A percentile compares a stretch with the other conserved stretches of the same genome.
phyloP scores from a whole-genome alignment of 2,888 invertebrate species.

The Odontothrips loti region DNA sequence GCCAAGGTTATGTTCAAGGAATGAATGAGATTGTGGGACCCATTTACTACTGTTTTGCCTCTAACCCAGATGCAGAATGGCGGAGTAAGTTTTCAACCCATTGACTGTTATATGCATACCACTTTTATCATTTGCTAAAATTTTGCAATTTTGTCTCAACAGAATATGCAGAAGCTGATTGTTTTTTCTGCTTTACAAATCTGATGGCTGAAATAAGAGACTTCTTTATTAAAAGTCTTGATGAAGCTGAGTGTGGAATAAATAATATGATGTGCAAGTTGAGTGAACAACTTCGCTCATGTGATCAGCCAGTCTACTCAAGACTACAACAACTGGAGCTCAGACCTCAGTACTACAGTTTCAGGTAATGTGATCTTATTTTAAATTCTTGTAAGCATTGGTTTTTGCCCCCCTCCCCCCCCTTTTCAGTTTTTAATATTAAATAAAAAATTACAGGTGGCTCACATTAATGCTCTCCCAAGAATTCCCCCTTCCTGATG shows the following conservation, averaged over 20 bases:
- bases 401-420: no score
- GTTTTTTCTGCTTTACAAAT: slow-evolving; percentile 97
- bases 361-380: slow-evolving; percentile 56
- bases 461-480: slow-evolving; percentile 90
- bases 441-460: slow-evolving; percentile 64
- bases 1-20: slow-evolving; percentile 93
- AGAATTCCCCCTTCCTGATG: slow-evolving; percentile 96
- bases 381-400: background rate
- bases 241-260: slow-evolving; percentile 88
- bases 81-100: slow-evolving; percentile 57
- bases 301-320: slow-evolving; percentile 73
- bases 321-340: slow-evolving; percentile 78
- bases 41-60: slow-evolving; percentile 95
- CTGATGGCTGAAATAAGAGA: slow-evolving; percentile 97
- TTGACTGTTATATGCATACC: background rate
- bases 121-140: background rate
- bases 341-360: slow-evolving; percentile 93
- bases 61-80: slow-evolving; percentile 73
- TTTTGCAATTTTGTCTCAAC: slow-evolving; percentile 40
- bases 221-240: slow-evolving; percentile 92
- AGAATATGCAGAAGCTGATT: slow-evolving; percentile 94
- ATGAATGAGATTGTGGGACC: slow-evolving; percentile 99
- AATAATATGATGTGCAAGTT: slow-evolving; percentile 84
- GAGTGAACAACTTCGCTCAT: slow-evolving; percentile 66
- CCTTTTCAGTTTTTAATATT: background rate